A percentile compares a stretch with the other conserved stretches of the same genome.
These are phyloP conservation scores for Argya squamiceps DNA, from an alignment of 2,797 vertebrate genomes.

Conservation along the genomic window DNA sequence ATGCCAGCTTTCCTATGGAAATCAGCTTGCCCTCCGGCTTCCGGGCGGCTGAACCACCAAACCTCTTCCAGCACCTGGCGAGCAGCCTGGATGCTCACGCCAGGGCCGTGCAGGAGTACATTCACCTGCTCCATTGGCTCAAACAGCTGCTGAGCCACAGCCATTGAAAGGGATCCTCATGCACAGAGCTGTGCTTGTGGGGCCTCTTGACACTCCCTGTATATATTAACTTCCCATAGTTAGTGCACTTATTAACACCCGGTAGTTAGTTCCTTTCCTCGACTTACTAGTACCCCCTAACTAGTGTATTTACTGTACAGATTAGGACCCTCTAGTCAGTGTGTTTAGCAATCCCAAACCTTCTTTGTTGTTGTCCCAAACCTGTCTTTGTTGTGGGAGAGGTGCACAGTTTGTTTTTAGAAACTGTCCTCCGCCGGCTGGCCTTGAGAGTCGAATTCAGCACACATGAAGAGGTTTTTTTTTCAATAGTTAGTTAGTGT, in stretches of 20 bases:
- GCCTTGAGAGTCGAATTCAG: too few species aligned
- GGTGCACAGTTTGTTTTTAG: too few species aligned
- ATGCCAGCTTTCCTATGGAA: not conserved
- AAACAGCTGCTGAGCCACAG: not conserved
- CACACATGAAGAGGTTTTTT: too few species aligned
- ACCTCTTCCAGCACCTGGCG: not conserved
- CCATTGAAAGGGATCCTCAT: not conserved
- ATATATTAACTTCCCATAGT: fast-evolving
- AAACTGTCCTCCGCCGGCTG: too few species aligned
- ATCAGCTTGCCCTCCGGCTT: not conserved
- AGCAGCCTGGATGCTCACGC: fast-evolving
- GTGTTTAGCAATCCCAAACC: not conserved
- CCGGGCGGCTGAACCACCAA: fast-evolving
- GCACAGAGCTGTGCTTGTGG: not conserved
- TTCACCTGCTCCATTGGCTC: fast-evolving
- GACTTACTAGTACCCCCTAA: not conserved
- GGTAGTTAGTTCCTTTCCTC: not conserved
- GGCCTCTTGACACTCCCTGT: not conserved
- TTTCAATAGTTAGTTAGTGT: too few species aligned
- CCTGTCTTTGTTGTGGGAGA: too few species aligned
- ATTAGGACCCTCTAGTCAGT: not conserved
- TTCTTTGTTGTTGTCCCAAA: not conserved
- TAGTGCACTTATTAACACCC: too few species aligned
- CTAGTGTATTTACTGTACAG: not conserved
- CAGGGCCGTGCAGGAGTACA: fast-evolving